Conservation (phyloP, 2,797 vertebrate species). For the Aselliscus stoliczkanus region DNA sequence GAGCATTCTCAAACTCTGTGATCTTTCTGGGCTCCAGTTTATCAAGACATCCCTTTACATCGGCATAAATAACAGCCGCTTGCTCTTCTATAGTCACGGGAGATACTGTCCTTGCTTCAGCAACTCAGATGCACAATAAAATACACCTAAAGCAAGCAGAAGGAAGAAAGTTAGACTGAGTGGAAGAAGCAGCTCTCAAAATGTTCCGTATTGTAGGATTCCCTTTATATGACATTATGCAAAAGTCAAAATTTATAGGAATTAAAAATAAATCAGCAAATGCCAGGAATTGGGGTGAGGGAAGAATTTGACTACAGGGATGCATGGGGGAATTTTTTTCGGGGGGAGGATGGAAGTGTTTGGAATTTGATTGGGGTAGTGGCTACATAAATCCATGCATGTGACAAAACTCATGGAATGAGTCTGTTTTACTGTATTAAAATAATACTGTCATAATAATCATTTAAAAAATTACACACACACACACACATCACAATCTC, state of each 20-base stretch:
- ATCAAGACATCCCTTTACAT: constrained; percentile 95
- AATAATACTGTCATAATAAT: background rate
- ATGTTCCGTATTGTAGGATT: background rate
- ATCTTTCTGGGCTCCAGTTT: constrained; percentile 80
- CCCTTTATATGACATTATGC: background rate
- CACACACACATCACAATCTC: background rate
- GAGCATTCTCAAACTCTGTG: too few species aligned
- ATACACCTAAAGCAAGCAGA: background rate
- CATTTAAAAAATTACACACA: background rate
- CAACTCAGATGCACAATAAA: background rate
- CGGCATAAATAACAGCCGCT: constrained; percentile 96
- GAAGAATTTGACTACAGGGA: background rate
- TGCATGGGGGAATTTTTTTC: background rate
- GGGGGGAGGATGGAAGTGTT: background rate
- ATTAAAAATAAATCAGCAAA: background rate
- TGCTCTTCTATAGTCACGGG: constrained; percentile 99
- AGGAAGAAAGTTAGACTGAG: background rate
- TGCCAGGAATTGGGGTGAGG: background rate
- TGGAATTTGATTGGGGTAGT: background rate
- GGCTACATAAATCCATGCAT: background rate
- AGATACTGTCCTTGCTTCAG: background rate
- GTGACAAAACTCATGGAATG: background rate
- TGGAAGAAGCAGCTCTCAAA: background rate
- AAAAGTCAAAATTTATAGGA: background rate
- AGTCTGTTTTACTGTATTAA: background rate